phyloP scores from a whole-genome alignment of 2,797 vertebrate species.

The Capromys pilorides region DNA sequence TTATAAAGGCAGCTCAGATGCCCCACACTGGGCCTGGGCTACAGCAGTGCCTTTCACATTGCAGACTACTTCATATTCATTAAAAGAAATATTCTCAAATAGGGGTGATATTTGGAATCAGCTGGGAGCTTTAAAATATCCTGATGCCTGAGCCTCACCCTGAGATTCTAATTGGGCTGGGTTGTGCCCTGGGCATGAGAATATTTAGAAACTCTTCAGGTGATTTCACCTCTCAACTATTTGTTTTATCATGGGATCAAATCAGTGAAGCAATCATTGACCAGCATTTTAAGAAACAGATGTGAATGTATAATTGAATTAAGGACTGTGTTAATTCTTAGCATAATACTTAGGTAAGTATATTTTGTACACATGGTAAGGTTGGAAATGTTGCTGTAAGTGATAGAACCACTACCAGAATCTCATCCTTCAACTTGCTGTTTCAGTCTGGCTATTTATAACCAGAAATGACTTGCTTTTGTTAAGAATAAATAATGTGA shows the following conservation, averaged over 20 bases:
- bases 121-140: neutral
- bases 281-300: neutral
- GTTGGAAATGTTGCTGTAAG: neutral
- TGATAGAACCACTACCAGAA: neutral
- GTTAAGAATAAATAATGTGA: slow-evolving; percentile 21
- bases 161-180: neutral
- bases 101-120: neutral
- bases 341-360: neutral
- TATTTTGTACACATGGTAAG: neutral
- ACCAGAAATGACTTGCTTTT: neutral
- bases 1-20: neutral
- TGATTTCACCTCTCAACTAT: neutral
- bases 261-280: neutral
- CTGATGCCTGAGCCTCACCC: too few relatives aligned
- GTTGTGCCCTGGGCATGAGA: neutral
- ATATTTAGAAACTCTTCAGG: neutral
- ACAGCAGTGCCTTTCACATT: neutral
- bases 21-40: neutral
- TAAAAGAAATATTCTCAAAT: neutral
- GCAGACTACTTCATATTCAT: neutral
- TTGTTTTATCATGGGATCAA: neutral
- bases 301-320: neutral
- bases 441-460: neutral
- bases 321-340: neutral
- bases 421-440: neutral